Conservation (phyloP, 2,113 vertebrate species). For the Morone chrysops region DNA sequence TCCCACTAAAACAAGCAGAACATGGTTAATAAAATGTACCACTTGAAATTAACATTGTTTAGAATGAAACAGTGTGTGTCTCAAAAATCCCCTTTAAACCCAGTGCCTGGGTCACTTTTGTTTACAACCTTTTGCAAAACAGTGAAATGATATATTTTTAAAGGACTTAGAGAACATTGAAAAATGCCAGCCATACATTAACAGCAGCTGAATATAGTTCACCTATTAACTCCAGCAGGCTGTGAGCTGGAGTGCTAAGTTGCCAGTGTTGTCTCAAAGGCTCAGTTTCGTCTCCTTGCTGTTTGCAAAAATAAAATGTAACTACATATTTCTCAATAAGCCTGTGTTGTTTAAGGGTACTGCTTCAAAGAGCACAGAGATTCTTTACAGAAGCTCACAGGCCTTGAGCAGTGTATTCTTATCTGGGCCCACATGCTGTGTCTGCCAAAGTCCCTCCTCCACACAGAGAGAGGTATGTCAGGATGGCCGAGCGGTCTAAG, state of each 20-base stretch:
- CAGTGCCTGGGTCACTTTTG: not conserved
- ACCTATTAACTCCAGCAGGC: not conserved
- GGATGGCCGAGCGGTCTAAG: slow-evolving; percentile 63
- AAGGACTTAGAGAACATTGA: too few relatives aligned
- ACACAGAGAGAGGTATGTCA: not conserved
- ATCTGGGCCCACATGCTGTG: not conserved
- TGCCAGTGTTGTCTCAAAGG: slow-evolving; percentile 8
- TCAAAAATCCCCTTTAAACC: not conserved
- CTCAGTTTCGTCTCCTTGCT: slow-evolving; percentile 2
- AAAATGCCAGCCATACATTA: not conserved
- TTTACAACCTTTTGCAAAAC: not conserved
- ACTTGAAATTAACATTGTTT: not conserved
- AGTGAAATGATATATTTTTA: not conserved
- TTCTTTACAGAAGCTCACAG: not conserved
- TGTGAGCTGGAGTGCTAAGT: not conserved
- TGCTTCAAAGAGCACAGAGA: slow-evolving; percentile 2
- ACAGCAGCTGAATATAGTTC: slow-evolving; percentile 20
- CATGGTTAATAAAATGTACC: not conserved
- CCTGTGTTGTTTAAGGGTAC: not conserved
- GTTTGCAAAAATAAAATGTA: slow-evolving; percentile 6
- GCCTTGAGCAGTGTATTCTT: not conserved
- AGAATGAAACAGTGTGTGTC: not conserved
- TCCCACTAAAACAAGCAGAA: not conserved
- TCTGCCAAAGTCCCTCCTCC: not conserved
- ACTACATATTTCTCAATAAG: not conserved